Evolutionary conservation across 2,113 vertebrate genomes (phyloP), one percentile per base, ranked within the genome.

Genomic region (Spilogale gracilis): DNA sequence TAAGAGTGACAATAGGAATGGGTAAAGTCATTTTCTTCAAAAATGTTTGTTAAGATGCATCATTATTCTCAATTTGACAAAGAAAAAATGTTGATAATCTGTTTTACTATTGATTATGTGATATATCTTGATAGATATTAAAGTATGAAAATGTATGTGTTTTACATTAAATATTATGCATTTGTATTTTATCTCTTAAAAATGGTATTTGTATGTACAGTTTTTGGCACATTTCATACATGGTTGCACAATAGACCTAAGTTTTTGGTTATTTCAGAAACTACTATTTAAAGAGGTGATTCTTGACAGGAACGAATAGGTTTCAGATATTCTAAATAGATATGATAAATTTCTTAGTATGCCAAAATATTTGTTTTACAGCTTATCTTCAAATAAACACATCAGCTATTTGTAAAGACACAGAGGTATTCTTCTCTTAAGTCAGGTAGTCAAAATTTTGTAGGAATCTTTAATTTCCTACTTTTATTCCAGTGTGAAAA

Each of bases 311-410:
- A 67, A 17, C 86, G 69, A 96, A 54, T 18, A 97, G 21, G 6
- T 96, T 97, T 98, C 89, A 96, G 89, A 94, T 69, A 71, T 93
- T 85, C 30, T 93, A 96, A 95, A 94, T 76, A 94, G 80, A 93
- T 89, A 90, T 94, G 56, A 93, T 85, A 27, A 21, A 4, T 84
- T 61, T 73, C 73, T 96, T 94, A 38, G 12, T 85, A 96, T 73
- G 30, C 94, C 94, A 54, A 16, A n/a, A 80, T 97, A 95, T 97
- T 92, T 92, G 90, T 94, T 97, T 98, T 80, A 38, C 91, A 83
- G 84, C 45, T 94, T 84, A 95, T 97, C 23, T 94, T 96, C 9
- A 60, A 94, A 79, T 69, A 88, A 92, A 20, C 25, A 71, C 3
- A 54, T 38, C 7, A 73, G 45, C 69, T 82, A 54, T 63, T 86